These are phyloP conservation scores for Lasius fuliginosus DNA, from an alignment of 2,888 invertebrate species.

Conservation along the genomic window DNA sequence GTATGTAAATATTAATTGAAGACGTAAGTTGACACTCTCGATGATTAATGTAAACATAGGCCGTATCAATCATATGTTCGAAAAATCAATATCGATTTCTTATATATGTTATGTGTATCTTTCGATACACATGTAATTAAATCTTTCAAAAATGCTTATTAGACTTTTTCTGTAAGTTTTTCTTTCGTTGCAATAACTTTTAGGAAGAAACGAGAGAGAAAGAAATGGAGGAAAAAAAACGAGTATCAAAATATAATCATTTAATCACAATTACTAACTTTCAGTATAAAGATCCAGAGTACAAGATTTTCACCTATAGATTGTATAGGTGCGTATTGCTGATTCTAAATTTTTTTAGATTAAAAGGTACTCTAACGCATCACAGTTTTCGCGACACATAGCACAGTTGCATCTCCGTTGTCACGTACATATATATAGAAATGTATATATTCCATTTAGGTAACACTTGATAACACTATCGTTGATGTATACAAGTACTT, in stretches of 20 bases:
- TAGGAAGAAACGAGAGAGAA: background rate
- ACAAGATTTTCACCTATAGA: slow-evolving; percentile 42
- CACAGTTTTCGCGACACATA: slow-evolving; percentile 64
- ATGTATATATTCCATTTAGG: slow-evolving; percentile 48
- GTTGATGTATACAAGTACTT: slow-evolving; percentile 28
- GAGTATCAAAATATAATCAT: slow-evolving; percentile 61
- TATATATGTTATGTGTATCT: too few species aligned
- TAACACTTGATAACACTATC: slow-evolving; percentile 18
- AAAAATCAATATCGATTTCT: too few species aligned
- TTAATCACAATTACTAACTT: slow-evolving; percentile 65
- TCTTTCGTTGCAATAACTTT: background rate
- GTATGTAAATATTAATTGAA: too few species aligned
- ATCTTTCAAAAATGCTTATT: background rate
- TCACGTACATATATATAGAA: background rate
- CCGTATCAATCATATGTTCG: too few species aligned
- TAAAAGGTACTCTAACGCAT: slow-evolving; percentile 63
- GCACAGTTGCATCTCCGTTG: slow-evolving; percentile 59
- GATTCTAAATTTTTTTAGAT: slow-evolving; percentile 43
- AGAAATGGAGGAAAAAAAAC: slow-evolving; percentile 30
- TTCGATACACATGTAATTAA: background rate
- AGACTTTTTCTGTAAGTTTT: background rate
- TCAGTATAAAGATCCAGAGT: slow-evolving; percentile 67
- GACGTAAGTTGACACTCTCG: too few species aligned
- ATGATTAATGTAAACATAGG: too few species aligned
- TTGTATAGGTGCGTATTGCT: slow-evolving; percentile 18